Conservation (phyloP, 2,797 vertebrate genomes). For the Hydrophis major region DNA sequence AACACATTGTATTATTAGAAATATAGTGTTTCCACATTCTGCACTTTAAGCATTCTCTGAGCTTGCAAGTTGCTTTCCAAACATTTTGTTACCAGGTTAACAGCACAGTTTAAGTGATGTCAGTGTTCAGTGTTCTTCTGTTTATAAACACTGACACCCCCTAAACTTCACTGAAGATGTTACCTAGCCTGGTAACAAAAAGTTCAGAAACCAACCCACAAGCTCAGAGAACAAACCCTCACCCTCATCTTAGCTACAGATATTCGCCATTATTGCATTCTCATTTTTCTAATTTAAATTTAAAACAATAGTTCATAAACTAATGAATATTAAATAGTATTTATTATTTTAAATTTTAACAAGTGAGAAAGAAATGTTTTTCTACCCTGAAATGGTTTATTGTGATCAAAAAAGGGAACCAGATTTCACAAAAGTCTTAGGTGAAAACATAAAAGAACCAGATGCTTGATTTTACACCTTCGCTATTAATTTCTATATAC, state of each 20-base stretch:
- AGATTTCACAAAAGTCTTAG: background rate
- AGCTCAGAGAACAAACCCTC: too few relatives aligned
- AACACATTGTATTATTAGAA: background rate
- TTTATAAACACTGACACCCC: too few relatives aligned
- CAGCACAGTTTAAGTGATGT: too few relatives aligned
- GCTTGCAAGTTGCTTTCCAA: too few relatives aligned
- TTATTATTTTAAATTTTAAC: background rate
- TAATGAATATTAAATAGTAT: background rate
- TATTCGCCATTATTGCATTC: background rate
- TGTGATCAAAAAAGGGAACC: background rate
- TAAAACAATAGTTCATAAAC: background rate
- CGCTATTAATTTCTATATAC: background rate
- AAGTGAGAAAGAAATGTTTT: background rate
- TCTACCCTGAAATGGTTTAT: background rate
- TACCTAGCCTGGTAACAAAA: too few relatives aligned
- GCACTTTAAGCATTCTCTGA: background rate
- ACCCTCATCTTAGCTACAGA: too few relatives aligned
- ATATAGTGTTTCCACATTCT: background rate
- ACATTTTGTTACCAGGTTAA: too few relatives aligned
- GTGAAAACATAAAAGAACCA: background rate
- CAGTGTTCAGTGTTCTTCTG: too few relatives aligned
- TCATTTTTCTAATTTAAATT: background rate
- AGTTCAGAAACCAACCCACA: too few relatives aligned
- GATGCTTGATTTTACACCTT: background rate
- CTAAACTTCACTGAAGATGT: too few relatives aligned